Conservation (phyloP, 2,888 invertebrate species). For the Willowsia nigromaculata region DNA sequence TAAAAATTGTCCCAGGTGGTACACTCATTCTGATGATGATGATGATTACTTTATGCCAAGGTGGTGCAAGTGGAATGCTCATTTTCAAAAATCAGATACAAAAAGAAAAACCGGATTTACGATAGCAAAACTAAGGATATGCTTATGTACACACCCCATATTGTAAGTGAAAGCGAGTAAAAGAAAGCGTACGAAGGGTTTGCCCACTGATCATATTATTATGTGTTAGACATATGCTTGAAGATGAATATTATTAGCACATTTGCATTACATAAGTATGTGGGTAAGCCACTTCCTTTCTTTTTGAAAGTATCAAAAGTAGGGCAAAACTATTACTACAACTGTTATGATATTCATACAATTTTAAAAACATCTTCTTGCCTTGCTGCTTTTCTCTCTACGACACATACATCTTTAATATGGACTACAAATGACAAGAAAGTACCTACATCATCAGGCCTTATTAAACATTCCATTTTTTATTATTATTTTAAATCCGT, state of each 20-base stretch:
- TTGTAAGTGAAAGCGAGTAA: background rate
- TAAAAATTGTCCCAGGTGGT: slow-evolving; percentile 57
- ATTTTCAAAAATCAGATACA: too few species aligned
- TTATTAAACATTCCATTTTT: background rate
- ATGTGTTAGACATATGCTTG: background rate
- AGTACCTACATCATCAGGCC: background rate
- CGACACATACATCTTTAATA: background rate
- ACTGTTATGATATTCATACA: background rate
- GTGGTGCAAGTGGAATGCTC: background rate
- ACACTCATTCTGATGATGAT: slow-evolving; percentile 13
- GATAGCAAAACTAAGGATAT: too few species aligned
- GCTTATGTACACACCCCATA: too few species aligned
- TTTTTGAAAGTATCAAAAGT: background rate
- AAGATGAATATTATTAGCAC: background rate
- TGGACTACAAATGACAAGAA: background rate
- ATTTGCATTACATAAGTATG: background rate
- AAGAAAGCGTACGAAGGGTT: background rate
- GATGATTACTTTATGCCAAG: background rate
- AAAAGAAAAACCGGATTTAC: too few species aligned
- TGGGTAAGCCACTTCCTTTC: background rate
- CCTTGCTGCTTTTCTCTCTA: background rate
- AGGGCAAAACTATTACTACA: background rate
- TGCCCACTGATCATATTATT: background rate
- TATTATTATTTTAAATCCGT: background rate
- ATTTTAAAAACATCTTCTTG: background rate